Evolutionary conservation across 2,888 invertebrate species (phyloP), one percentile per base, ranked within the genome.

Genomic region (Thereva unica): DNA sequence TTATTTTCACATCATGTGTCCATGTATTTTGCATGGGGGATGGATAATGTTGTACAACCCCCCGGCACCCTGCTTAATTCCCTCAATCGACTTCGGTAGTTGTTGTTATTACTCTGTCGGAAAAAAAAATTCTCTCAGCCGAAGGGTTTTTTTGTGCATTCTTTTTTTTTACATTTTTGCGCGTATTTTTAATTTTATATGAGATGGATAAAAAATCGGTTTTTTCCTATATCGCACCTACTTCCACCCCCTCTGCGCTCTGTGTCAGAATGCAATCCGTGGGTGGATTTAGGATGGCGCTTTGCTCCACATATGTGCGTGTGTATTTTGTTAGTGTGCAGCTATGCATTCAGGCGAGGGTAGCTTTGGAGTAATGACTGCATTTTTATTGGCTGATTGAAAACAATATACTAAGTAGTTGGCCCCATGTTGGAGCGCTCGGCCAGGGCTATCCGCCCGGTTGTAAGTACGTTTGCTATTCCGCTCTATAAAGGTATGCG

Each of bases 321-420:
- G 23, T 23, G 23, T 53, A 9, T 34, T 47, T 41, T 45, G 44
- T 40, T 8, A 47, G 54, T 64, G 55, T 45, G 53, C 37, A 45
- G 44, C 45, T 53, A 53, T 53, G 53, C 55, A 55, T 54, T 41
- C 23, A 23, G 23, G 23, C 23, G 23, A 23, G 53, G 45, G 3
- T 53, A 45, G 54, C 54, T 69, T 67, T 72, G 71, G 74, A 73
- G 76, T 78, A 78, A 78, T 76, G 78, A 78, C 80, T 79, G 78
- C 76, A 77, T 79, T 80, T 80, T 80, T 80, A 80, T 80, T 80
- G 80, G 80, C 78, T 80, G 78, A 76, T 78, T 76, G 75, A 75
- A 76, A 76, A 75, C 73, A 77, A 76, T 74, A 72, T 73, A 73
- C 75, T 76, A 77, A 77, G 77, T 77, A 77, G 77, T 74, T 73